A percentile compares a stretch with the other conserved stretches of the same genome.
Conservation (phyloP, 2,888 invertebrate species). For the Lumbricus terrestris region DNA sequence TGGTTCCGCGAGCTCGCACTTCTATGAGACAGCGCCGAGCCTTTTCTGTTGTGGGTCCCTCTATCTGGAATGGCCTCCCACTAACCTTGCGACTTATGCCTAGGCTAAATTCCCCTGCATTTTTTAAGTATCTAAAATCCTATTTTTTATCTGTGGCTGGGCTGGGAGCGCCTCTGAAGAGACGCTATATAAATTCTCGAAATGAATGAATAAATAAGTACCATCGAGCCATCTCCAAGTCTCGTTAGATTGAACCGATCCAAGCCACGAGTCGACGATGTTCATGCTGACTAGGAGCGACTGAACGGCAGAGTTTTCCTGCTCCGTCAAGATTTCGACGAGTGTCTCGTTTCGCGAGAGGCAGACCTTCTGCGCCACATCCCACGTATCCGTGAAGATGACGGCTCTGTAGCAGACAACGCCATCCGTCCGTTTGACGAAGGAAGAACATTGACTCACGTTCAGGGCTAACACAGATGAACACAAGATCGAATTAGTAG, state of each 20-base stretch:
- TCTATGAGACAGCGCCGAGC: too few species aligned
- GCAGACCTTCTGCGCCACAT: neutral
- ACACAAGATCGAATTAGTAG: neutral
- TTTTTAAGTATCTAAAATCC: too few species aligned
- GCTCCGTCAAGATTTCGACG: neutral
- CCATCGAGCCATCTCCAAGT: neutral
- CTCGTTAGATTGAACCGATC: neutral
- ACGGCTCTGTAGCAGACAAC: neutral
- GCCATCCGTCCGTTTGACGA: neutral
- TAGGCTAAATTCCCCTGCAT: too few species aligned
- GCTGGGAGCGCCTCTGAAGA: too few species aligned
- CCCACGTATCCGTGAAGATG: neutral
- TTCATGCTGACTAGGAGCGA: neutral
- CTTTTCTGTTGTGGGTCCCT: too few species aligned
- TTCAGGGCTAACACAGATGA: neutral
- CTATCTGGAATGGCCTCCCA: too few species aligned
- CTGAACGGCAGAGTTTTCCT: neutral
- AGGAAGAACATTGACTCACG: neutral
- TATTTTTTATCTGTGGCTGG: too few species aligned
- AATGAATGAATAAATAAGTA: too few species aligned
- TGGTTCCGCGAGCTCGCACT: too few species aligned
- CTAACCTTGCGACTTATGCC: too few species aligned
- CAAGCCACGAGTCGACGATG: constrained; percentile 4
- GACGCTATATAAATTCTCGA: too few species aligned
- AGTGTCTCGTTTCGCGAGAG: neutral